A percentile compares a stretch with the other conserved stretches of the same genome.
phyloP scores from a whole-genome alignment of 2,113 vertebrate genomes.

The Phalacrocorax brasilianus region DNA sequence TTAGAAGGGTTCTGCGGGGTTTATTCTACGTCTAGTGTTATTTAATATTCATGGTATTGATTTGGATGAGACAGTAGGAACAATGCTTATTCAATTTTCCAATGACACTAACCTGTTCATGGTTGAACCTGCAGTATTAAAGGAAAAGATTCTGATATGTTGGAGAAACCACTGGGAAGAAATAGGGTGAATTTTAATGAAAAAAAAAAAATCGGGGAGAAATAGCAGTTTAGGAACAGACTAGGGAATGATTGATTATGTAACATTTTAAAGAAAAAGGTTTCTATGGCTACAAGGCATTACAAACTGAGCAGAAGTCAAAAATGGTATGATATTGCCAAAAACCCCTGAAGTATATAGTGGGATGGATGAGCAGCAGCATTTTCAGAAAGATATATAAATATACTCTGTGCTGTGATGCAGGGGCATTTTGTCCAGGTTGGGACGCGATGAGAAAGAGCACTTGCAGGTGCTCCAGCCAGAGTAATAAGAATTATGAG shows the following conservation, averaged over 20 bases:
- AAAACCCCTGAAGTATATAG: rapidly evolving
- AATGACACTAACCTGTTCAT: not conserved
- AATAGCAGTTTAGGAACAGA: not conserved
- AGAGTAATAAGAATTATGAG: not conserved
- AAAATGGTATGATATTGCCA: not conserved
- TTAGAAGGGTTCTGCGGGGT: not conserved
- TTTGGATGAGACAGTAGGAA: constrained; percentile 29
- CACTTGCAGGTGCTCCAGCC: not conserved
- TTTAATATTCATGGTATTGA: constrained; percentile 39
- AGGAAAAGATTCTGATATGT: not conserved
- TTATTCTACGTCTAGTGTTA: not conserved
- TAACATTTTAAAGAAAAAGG: not conserved
- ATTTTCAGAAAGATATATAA: not conserved
- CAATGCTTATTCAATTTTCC: not conserved
- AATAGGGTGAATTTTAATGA: not conserved
- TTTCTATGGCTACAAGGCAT: not conserved
- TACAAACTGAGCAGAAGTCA: not conserved
- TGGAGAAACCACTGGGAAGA: not conserved
- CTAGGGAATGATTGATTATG: not conserved
- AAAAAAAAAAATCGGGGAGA: not conserved
- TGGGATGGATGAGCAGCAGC: not conserved
- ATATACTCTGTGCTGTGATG: not conserved
- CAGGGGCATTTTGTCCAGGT: not conserved
- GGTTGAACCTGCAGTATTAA: not conserved
- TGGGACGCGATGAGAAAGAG: not conserved